Evolutionary conservation across 1,140 invertebrate genomes (phyloP), one percentile per base, ranked within the genome.

Genomic region (Sinonovacula constricta): DNA sequence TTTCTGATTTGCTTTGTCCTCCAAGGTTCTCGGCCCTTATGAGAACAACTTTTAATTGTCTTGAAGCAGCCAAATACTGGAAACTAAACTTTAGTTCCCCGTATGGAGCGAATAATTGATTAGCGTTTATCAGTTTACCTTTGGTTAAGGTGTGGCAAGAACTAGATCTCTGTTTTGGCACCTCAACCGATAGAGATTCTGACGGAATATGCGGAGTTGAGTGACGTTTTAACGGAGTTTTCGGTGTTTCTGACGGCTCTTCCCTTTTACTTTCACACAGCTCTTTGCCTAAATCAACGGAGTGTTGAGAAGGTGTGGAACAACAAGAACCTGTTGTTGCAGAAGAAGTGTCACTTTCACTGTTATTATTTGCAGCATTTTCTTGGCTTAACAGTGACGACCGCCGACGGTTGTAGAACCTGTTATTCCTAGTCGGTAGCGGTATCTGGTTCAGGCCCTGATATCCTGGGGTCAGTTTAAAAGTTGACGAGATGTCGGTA

Each of bases 71-170:
- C 26, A 86, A 72, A 68, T 87, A 89, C 36, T 88, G 86, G 67
- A 90, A 87, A 31, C 87, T 87, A 68, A 90, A 88, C 74, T 90
- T 90, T 0, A 89, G 56, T 65, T 90, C 89, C 0, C 89, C 89
- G 30, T 86, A 65, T 70, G 87, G 84, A 1, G 88, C 85, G 39
- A 82, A 31, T 33, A 81, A 36, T 22, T 80, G 63, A 33, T 67
- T 60, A 15, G 33, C 45, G 45, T 26, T 54, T 33, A 12, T 60
- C 15, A 49, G 39, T 22, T 34, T 70, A 4, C 28, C 26, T 56
- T 70, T 79, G 22, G 28, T 14, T 15, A 84, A 68, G 0, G 66
- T 39, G 49, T 75, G 18, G 70, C 67, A 81, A 2, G 82, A 83
- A 59, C 56, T 71, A 12, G 82, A 83, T 39, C 78, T 77, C 3